These are phyloP conservation scores for Anguilla marmorata DNA, from an alignment of 2,797 vertebrate genomes.

Conservation along the genomic window DNA sequence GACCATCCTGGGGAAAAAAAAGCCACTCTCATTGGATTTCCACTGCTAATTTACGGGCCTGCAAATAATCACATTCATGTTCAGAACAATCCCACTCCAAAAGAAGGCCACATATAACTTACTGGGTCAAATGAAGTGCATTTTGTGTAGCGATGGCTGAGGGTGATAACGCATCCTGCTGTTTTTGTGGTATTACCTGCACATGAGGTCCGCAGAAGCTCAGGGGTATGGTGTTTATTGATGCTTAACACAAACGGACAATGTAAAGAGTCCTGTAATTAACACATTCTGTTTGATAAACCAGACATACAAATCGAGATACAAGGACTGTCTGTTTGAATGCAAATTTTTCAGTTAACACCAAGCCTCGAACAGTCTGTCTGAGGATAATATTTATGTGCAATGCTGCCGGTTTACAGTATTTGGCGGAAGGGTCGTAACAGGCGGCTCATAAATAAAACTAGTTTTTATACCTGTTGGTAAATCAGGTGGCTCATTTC, in stretches of 20 bases:
- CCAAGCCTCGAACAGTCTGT: background rate
- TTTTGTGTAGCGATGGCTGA: background rate
- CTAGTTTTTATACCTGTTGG: background rate
- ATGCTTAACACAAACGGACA: background rate
- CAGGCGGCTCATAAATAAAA: background rate
- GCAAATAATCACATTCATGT: background rate
- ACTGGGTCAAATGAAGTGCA: background rate
- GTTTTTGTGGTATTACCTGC: background rate
- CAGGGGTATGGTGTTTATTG: background rate
- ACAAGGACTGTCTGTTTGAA: constrained; percentile 2
- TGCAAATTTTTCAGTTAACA: background rate
- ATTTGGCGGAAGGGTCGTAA: background rate
- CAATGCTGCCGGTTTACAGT: background rate
- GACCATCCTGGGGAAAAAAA: background rate
- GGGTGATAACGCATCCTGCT: background rate
- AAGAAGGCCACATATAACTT: background rate
- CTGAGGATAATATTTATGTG: background rate
- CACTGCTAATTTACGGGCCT: background rate
- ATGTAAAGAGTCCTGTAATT: constrained; percentile 16
- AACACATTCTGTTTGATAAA: constrained; percentile 31
- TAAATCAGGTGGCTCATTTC: background rate
- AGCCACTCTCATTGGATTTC: background rate
- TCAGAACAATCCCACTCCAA: background rate
- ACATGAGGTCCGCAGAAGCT: background rate
- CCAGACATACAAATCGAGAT: constrained; percentile 19